Evolutionary conservation across 2,113 vertebrate species (phyloP), one percentile per base, ranked within the genome.

Genomic region (Salvator merianae): DNA sequence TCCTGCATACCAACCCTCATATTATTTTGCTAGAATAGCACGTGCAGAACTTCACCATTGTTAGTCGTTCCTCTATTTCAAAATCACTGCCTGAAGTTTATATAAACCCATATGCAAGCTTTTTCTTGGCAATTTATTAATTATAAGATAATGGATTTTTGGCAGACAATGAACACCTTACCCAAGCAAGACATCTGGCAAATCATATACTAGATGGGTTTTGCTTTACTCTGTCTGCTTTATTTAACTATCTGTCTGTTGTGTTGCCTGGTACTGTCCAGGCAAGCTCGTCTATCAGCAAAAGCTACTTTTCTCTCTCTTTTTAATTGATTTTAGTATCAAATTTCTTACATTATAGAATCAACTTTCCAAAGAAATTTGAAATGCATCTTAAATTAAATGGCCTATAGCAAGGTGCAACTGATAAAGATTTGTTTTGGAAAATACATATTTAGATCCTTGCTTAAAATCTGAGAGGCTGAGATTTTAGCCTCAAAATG

Each of bases 71-170:
- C n/a, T 88, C 76, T 70, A 86, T 74, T 73, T 86, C 70, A 88
- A 88, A 84, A 89, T 74, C 76, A 80, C 36, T 87, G 87, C 13
- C 34, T 50, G 14, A 68, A 36, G 88, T 80, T 1, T 22, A 82
- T 38, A 81, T 50, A 63, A 83, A 87, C 78, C 22, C 28, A 36
- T 1, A 78, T 26, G 26, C 8, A 3, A 10, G 16, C 82, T 73
- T 62, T 85, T 40, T 24, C 43, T 85, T 84, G 74, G 53, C 1
- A 72, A 55, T 75, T 89, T 68, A 88, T 84, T 84, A 91, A 84
- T 82, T 55, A 75, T 68, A 0, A 7, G n/a, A 85, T 69, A 91
- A 82, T 5, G 82, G 20, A 83, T 53, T 90, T 90, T 43, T 87
- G 76, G 73, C 66, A 87, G 86, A 85, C 0, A 0, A 38, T 66